phyloP scores from a whole-genome alignment of 1,140 invertebrate species.

The Wiebesia pumilae region DNA sequence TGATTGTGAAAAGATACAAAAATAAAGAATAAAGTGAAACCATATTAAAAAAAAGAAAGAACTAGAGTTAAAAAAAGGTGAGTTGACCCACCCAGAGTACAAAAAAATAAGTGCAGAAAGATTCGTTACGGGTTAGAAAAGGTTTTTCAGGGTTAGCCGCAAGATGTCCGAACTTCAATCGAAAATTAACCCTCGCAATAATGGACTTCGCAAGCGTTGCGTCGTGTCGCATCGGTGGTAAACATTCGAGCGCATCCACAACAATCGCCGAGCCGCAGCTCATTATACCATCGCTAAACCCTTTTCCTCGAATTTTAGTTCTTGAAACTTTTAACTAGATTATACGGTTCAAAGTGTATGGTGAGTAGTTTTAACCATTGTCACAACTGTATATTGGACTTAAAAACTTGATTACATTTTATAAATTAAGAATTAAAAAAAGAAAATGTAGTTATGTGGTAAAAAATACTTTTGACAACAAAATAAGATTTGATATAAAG shows the following conservation, averaged over 20 bases:
- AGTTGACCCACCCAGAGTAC: not conserved
- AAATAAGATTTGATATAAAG: no score
- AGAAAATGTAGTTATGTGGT: no score
- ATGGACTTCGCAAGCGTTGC: not conserved
- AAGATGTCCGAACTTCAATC: not conserved
- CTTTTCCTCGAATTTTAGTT: not conserved
- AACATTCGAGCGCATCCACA: not conserved
- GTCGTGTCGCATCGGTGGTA: not conserved
- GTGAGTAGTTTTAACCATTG: no score
- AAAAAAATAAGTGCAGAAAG: not conserved
- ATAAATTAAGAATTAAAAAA: no score
- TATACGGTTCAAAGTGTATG: not conserved
- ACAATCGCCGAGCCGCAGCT: not conserved
- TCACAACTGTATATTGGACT: no score
- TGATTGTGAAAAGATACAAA: no score
- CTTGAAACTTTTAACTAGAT: not conserved
- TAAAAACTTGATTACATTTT: no score
- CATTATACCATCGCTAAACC: not conserved
- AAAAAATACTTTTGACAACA: no score
- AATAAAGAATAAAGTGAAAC: no score
- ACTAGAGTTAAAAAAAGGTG: no score
- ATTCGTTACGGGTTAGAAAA: constrained; percentile 7
- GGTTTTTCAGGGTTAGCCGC: constrained; percentile 25
- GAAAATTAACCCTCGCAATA: not conserved
- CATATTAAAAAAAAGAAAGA: no score